phyloP scores from a whole-genome alignment of 2,888 invertebrate genomes.

The Oscheius sp. region DNA sequence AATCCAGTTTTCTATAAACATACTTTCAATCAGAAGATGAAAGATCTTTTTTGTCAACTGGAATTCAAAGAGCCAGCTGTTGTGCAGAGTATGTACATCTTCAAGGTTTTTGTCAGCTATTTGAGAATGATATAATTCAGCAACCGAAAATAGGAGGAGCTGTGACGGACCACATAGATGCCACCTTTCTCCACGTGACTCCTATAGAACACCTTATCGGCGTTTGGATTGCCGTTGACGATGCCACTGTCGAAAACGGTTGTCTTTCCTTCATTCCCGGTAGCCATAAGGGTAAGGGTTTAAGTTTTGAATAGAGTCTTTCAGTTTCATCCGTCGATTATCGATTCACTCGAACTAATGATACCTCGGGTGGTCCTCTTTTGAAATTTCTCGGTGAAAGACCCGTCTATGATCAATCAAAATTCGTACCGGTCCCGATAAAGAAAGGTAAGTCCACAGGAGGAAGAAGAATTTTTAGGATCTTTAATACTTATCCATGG shows the following conservation, averaged over 20 bases:
- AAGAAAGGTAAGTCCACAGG: conserved; percentile 79
- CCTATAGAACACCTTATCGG: conserved; percentile 80
- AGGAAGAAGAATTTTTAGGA: conserved; percentile 73
- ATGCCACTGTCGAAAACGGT: conserved; percentile 90
- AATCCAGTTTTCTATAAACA: conserved; percentile 83
- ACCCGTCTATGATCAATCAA: conserved; percentile 75
- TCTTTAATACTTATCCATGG: conserved; percentile 89
- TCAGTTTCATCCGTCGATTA: conserved; percentile 55
- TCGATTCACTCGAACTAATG: conserved; percentile 60
- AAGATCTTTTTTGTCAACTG: conserved; percentile 79
- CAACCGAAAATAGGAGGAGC: conserved; percentile 87
- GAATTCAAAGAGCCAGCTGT: conserved; percentile 83
- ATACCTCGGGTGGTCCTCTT: conserved; percentile 46
- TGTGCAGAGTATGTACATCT: conserved; percentile 96
- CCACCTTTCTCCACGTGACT: conserved; percentile 85
- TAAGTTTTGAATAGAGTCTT: conserved; percentile 74
- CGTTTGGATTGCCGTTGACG: conserved; percentile 95
- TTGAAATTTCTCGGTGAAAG: conserved; percentile 63
- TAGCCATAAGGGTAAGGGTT: conserved; percentile 81
- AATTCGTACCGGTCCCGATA: conserved; percentile 83
- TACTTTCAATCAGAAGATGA: conserved; percentile 84
- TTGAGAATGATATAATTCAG: conserved; percentile 61
- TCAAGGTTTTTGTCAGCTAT: conserved; percentile 76
- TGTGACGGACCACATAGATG: conserved; percentile 78
- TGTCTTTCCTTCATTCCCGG: conserved; percentile 91